These are phyloP conservation scores for Muscicapa striata DNA, from an alignment of 2,797 vertebrate genomes.

Conservation along the genomic window DNA sequence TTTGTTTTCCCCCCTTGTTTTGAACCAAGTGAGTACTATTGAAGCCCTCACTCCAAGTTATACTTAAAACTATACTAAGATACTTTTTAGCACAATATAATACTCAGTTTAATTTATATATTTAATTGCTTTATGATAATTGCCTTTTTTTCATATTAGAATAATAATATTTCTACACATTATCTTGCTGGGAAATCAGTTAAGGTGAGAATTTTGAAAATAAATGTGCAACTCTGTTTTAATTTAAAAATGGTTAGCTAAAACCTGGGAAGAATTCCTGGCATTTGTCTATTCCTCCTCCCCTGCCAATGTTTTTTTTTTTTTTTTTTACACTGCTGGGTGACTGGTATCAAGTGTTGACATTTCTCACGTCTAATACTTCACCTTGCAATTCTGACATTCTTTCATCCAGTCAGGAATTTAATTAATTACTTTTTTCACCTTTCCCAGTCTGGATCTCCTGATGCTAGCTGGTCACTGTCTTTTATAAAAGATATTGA, in stretches of 20 bases:
- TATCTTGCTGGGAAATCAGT: constrained; percentile 89
- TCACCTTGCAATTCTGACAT: not conserved
- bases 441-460: not conserved
- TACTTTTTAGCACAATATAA: constrained; percentile 5
- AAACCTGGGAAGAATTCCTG: not conserved
- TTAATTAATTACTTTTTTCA: not conserved
- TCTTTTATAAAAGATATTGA: not conserved
- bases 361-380: not conserved
- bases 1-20: not conserved
- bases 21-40: not conserved
- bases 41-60: not conserved
- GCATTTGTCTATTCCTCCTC: not conserved
- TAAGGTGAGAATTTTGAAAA: constrained; percentile 77
- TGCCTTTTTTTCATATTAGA: constrained; percentile 8
- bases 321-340: not conserved
- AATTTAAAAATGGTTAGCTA: constrained; percentile 3
- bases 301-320: not conserved
- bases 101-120: not conserved
- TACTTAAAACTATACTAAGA: not conserved
- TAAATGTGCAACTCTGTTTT: not conserved
- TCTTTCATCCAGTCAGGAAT: not conserved
- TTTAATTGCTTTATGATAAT: constrained; percentile 9
- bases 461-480: not conserved
- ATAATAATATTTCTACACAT: constrained; percentile 66
- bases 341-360: not conserved